Conservation (phyloP, 2,888 invertebrate genomes). For the Dicycla oo region DNA sequence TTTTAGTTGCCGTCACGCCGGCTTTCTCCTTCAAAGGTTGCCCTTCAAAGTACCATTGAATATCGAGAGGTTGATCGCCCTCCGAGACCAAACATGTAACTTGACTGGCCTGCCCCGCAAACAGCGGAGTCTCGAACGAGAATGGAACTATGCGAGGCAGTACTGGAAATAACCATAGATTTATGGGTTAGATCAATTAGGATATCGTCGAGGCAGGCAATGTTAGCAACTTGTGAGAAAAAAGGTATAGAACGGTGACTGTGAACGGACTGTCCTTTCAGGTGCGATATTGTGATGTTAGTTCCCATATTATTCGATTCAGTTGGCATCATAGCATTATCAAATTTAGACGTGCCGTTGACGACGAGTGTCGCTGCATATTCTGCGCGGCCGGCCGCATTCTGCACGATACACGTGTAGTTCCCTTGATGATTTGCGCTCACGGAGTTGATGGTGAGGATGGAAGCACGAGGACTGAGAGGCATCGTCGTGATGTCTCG, state of each 20-base stretch:
- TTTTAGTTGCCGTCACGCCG: slow-evolving; percentile 89
- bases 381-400: slow-evolving; percentile 91
- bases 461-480: slow-evolving; percentile 91
- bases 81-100: slow-evolving; percentile 92
- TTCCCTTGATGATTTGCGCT: slow-evolving; percentile 92
- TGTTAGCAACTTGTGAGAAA: slow-evolving; percentile 84
- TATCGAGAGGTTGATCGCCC: slow-evolving; percentile 93
- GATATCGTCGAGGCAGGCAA: slow-evolving; percentile 79
- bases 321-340: slow-evolving; percentile 67
- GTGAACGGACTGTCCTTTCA: slow-evolving; percentile 76
- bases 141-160: slow-evolving; percentile 95
- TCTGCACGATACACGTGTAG: slow-evolving; percentile 92
- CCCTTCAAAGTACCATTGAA: slow-evolving; percentile 94
- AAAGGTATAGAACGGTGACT: slow-evolving; percentile 75
- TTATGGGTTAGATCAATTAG: slow-evolving; percentile 78
- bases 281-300: slow-evolving; percentile 86
- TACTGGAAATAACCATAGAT: slow-evolving; percentile 92
- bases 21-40: slow-evolving; percentile 92
- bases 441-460: slow-evolving; percentile 92
- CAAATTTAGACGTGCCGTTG: slow-evolving; percentile 90
- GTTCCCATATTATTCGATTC: slow-evolving; percentile 77
- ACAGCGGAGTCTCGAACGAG: slow-evolving; percentile 94
- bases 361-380: slow-evolving; percentile 91
- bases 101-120: slow-evolving; percentile 95
- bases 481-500: slow-evolving; percentile 89